Conservation (phyloP, 2,888 invertebrate species). For the Acrobasis repandana region DNA sequence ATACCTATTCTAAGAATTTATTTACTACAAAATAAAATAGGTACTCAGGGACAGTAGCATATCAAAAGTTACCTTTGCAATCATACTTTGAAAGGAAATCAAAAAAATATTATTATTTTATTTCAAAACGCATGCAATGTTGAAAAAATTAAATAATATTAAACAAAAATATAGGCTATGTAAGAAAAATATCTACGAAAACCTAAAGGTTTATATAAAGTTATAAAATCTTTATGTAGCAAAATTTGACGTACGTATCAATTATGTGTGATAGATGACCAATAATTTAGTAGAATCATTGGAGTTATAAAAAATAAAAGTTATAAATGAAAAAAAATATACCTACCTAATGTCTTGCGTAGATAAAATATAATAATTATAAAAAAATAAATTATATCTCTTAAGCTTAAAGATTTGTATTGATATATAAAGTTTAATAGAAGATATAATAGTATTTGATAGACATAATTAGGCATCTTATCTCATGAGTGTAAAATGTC, state of each 20-base stretch:
- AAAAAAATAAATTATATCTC: constrained; percentile 26
- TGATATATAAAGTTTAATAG: constrained; percentile 32
- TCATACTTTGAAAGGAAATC: background rate
- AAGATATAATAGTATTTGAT: constrained; percentile 28
- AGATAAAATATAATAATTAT: constrained; percentile 32
- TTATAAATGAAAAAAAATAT: constrained; percentile 37
- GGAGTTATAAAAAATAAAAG: constrained; percentile 43
- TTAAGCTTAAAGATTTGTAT: constrained; percentile 34
- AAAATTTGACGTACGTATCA: constrained; percentile 60
- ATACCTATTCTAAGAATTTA: constrained; percentile 38
- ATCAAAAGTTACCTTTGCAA: constrained; percentile 28
- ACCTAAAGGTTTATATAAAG: constrained; percentile 4
- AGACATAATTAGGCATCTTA: background rate
- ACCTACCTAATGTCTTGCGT: constrained; percentile 32
- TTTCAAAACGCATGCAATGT: background rate
- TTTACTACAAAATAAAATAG: constrained; percentile 29
- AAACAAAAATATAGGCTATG: background rate
- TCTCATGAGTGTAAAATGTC: background rate
- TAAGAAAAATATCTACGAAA: background rate
- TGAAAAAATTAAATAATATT: background rate
- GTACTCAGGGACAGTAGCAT: constrained; percentile 26
- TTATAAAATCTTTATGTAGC: constrained; percentile 26
- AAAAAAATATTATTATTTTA: background rate
- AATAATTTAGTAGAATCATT: constrained; percentile 58
- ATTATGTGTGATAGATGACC: constrained; percentile 76